A percentile compares a stretch with the other conserved stretches of the same genome.
Evolutionary conservation across 2,113 vertebrate genomes (phyloP).

Genomic region (Dolichallabes microphthalmus): DNA sequence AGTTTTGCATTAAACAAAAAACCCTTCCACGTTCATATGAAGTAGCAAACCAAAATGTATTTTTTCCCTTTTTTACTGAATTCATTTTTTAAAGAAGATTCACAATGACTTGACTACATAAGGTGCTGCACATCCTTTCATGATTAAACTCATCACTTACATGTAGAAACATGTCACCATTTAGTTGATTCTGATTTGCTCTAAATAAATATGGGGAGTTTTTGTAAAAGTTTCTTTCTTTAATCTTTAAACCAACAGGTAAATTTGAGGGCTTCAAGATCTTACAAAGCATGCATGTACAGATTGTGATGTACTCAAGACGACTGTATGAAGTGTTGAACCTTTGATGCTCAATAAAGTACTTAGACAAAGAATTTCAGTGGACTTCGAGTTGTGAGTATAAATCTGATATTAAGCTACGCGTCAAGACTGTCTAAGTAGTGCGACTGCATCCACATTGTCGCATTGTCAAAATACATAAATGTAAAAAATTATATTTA

Average conservation of each 20-base stretch:
- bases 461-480: not conserved
- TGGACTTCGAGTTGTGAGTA: too few species aligned
- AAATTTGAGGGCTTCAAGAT: not conserved
- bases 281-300: not conserved
- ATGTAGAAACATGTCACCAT: not conserved
- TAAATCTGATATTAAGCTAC: too few species aligned
- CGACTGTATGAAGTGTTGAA: too few species aligned
- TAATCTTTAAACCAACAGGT: not conserved
- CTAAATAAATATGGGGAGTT: not conserved
- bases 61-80: too few species aligned
- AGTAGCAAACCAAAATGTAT: not conserved
- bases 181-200: not conserved
- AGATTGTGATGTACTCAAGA: too few species aligned
- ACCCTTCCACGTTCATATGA: not conserved
- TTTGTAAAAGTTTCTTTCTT: not conserved
- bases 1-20: not conserved
- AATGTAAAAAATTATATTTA: not conserved
- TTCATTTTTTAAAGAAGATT: not conserved
- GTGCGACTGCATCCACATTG: too few species aligned
- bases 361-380: too few species aligned
- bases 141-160: not conserved
- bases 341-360: too few species aligned
- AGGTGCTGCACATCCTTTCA: not conserved
- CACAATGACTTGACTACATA: not conserved
- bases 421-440: too few species aligned